Conservation (phyloP, 2,113 vertebrate species). For the Odocoileus virginianus region DNA sequence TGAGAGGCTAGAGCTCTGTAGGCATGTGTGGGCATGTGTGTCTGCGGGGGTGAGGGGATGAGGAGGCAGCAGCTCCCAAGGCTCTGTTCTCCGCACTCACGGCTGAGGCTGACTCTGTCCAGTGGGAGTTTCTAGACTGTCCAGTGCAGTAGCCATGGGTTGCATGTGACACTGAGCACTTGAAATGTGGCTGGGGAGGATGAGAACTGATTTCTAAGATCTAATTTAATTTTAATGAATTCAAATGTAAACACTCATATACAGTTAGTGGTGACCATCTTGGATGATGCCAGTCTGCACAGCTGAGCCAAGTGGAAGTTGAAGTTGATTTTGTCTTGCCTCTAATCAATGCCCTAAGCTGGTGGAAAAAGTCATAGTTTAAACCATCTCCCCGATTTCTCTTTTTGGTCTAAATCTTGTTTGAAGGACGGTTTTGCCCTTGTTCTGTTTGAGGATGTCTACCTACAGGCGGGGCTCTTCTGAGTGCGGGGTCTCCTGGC, state of each 20-base stretch:
- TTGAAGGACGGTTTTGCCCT: background rate
- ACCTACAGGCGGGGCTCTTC: background rate
- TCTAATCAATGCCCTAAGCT: background rate
- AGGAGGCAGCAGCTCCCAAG: background rate
- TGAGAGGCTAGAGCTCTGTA: background rate
- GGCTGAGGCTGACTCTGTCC: background rate
- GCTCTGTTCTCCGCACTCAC: accelerated
- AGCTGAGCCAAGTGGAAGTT: background rate
- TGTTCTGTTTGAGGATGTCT: background rate
- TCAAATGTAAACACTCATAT: background rate
- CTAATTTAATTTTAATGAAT: too few relatives aligned
- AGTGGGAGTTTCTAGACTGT: background rate
- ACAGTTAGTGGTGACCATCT: too few relatives aligned
- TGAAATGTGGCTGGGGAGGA: background rate
- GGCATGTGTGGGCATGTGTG: accelerated
- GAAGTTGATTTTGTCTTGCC: background rate
- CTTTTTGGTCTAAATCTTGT: background rate
- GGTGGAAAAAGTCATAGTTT: background rate
- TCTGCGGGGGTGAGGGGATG: accelerated
- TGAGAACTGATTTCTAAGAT: background rate
- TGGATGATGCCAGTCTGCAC: too few relatives aligned
- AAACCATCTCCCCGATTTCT: background rate
- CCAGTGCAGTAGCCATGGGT: too few relatives aligned
- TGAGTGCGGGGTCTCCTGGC: background rate
- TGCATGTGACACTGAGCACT: background rate